These are phyloP conservation scores for Bolborhynchus lineola DNA, from an alignment of 2,113 vertebrate species.

Conservation along the genomic window DNA sequence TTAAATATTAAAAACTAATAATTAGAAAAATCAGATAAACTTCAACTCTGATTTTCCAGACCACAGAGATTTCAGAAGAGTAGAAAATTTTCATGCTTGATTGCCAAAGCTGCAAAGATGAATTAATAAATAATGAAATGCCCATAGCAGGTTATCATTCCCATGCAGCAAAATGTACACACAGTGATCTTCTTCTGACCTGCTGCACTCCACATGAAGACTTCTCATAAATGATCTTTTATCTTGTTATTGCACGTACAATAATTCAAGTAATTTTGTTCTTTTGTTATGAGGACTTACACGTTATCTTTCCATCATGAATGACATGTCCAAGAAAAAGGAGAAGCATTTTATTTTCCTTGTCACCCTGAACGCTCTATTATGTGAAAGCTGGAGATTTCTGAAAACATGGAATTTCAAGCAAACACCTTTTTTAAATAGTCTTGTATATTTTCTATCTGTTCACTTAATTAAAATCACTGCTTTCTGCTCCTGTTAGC, in stretches of 20 bases:
- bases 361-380: not conserved
- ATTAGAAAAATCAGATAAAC: not conserved
- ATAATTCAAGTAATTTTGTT: not conserved
- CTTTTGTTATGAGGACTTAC: not conserved
- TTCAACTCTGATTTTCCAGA: not conserved
- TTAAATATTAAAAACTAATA: not conserved
- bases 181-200: not conserved
- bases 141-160: not conserved
- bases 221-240: not conserved
- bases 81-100: not conserved
- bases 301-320: not conserved
- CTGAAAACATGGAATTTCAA: not conserved
- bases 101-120: not conserved
- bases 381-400: not conserved
- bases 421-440: not conserved
- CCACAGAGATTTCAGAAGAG: not conserved
- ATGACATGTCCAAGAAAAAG: not conserved
- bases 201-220: not conserved
- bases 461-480: constrained; percentile 5
- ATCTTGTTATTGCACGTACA: not conserved
- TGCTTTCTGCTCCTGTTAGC: not conserved
- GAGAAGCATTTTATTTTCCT: not conserved
- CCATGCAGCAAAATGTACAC: not conserved
- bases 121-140: constrained; percentile 26
- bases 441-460: not conserved